Conservation (phyloP, 2,113 vertebrate genomes). For the Indicator maculatus region DNA sequence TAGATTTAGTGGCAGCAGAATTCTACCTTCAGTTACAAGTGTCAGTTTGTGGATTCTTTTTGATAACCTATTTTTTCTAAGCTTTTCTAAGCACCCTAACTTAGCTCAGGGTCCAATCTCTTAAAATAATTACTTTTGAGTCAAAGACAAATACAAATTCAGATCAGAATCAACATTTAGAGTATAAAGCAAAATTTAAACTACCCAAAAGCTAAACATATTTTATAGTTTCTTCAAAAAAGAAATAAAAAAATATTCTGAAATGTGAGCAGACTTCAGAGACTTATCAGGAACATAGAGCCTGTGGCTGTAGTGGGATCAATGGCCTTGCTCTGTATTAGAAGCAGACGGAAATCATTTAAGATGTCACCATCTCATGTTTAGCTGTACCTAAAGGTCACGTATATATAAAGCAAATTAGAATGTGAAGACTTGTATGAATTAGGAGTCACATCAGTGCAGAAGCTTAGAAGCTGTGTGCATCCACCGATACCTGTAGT, state of each 20-base stretch:
- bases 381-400: not conserved
- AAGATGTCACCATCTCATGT: not conserved
- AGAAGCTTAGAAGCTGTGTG: not conserved
- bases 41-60: not conserved
- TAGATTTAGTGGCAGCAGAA: not conserved
- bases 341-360: not conserved
- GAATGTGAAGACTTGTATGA: not conserved
- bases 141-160: not conserved
- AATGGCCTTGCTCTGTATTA: not conserved
- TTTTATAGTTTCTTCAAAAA: not conserved
- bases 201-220: not conserved
- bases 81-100: not conserved
- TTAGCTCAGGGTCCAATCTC: not conserved
- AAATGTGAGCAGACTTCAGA: not conserved
- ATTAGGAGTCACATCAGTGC: not conserved
- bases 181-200: not conserved
- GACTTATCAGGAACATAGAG: not conserved
- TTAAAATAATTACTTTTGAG: not conserved
- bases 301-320: fast-evolving
- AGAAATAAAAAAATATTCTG: not conserved
- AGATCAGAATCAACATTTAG: not conserved
- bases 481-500: conserved; percentile 85
- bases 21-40: not conserved
- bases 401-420: not conserved
- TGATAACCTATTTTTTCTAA: not conserved